These are phyloP conservation scores for Peromyscus aztecus DNA, from an alignment of 2,797 vertebrate genomes.

Conservation along the genomic window DNA sequence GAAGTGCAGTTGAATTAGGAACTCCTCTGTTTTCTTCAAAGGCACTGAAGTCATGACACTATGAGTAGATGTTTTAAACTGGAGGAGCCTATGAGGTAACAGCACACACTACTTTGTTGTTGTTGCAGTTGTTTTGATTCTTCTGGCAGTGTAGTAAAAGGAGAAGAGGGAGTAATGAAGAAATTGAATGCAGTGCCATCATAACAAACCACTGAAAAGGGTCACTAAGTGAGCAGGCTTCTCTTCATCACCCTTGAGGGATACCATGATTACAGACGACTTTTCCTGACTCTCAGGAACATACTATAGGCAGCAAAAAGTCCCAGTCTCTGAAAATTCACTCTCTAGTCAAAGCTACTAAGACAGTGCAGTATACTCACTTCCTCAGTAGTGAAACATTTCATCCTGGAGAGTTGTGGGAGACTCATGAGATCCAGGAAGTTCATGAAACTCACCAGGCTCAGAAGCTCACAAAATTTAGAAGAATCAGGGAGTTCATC, in stretches of 20 bases:
- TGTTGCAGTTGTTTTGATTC: neutral
- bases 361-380: neutral
- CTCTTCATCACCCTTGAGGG: neutral
- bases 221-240: rapidly evolving
- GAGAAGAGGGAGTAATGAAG: neutral
- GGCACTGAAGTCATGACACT: neutral
- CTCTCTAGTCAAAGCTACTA: neutral
- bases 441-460: neutral
- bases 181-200: neutral
- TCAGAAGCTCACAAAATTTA: neutral
- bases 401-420: neutral
- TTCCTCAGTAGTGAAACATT: neutral
- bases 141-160: neutral
- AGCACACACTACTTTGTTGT: neutral
- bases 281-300: neutral
- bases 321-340: neutral
- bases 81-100: neutral
- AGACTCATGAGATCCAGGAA: neutral
- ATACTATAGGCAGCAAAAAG: neutral
- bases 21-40: neutral
- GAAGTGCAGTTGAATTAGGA: neutral
- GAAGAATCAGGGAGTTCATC: too few relatives aligned
- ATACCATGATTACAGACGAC: neutral
- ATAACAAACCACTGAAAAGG: neutral
- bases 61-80: neutral